Percentiles rank a stretch among this genome's conserved stretches.
Conservation (phyloP, 2,888 invertebrate genomes). For the Nineta flava region DNA sequence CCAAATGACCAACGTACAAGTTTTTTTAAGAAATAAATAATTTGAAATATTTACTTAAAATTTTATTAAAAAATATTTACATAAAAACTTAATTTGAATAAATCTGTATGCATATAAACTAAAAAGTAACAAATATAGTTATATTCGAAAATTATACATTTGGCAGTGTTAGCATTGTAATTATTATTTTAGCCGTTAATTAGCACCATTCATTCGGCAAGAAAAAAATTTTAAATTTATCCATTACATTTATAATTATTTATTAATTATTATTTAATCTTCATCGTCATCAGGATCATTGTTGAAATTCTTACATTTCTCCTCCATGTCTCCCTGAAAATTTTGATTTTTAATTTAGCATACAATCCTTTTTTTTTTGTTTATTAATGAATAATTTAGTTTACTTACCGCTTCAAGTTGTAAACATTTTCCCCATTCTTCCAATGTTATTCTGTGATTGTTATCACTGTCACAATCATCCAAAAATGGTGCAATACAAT, state of each 20-base stretch:
- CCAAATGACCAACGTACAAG: too few relatives aligned
- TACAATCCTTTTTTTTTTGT: neutral
- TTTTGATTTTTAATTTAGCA: slow-evolving; percentile 12
- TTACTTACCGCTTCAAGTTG: slow-evolving; percentile 60
- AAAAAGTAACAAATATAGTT: too few relatives aligned
- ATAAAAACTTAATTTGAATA: too few relatives aligned
- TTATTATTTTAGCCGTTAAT: too few relatives aligned
- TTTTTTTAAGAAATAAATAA: too few relatives aligned
- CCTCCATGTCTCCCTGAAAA: slow-evolving; percentile 58
- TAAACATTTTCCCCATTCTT: slow-evolving; percentile 85
- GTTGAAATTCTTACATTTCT: slow-evolving; percentile 61
- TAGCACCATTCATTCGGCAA: too few relatives aligned
- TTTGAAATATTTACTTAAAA: too few relatives aligned
- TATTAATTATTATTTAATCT: neutral
- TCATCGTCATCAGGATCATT: slow-evolving; percentile 22
- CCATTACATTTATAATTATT: neutral
- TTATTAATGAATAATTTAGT: neutral
- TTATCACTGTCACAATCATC: slow-evolving; percentile 77
- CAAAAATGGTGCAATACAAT: slow-evolving; percentile 94
- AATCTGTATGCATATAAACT: too few relatives aligned
- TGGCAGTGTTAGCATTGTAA: too few relatives aligned
- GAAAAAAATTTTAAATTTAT: too few relatives aligned
- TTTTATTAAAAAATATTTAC: too few relatives aligned
- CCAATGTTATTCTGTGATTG: slow-evolving; percentile 78
- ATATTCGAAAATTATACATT: too few relatives aligned